phyloP scores from a whole-genome alignment of 2,888 invertebrate genomes.

The Pterostichus niger region DNA sequence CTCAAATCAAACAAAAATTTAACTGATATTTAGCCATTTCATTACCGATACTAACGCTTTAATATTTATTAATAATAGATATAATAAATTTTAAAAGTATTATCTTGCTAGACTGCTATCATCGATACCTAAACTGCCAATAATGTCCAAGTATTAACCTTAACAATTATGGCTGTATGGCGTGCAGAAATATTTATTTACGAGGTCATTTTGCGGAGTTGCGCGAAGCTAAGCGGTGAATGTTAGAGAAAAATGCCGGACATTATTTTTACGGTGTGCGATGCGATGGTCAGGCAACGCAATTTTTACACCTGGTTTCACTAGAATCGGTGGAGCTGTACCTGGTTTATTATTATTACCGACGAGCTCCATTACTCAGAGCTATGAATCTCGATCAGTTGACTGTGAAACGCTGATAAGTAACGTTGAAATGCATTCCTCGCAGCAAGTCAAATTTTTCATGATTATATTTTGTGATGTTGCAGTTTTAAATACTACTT shows the following conservation, averaged over 20 bases:
- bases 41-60: too few relatives aligned
- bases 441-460: too few relatives aligned
- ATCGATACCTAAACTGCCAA: too few relatives aligned
- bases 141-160: neutral
- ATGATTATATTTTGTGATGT: too few relatives aligned
- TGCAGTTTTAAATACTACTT: too few relatives aligned
- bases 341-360: constrained; percentile 34
- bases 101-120: too few relatives aligned
- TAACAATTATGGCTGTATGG: constrained; percentile 6
- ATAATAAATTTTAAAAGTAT: too few relatives aligned
- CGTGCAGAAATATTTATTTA: constrained; percentile 12
- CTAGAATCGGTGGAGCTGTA: neutral
- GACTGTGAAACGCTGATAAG: constrained; percentile 29
- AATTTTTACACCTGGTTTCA: constrained; percentile 40
- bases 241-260: neutral
- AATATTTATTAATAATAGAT: too few relatives aligned
- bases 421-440: neutral
- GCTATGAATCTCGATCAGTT: constrained; percentile 25
- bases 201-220: constrained; percentile 2
- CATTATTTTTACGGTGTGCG: neutral
- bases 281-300: constrained; percentile 9
- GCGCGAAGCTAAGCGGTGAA: neutral
- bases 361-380: constrained; percentile 12
- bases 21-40: too few relatives aligned
- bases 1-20: too few relatives aligned